Percentiles rank a stretch among this genome's conserved stretches.
Conservation (phyloP, 2,888 invertebrate genomes). For the Thalpophila matura region DNA sequence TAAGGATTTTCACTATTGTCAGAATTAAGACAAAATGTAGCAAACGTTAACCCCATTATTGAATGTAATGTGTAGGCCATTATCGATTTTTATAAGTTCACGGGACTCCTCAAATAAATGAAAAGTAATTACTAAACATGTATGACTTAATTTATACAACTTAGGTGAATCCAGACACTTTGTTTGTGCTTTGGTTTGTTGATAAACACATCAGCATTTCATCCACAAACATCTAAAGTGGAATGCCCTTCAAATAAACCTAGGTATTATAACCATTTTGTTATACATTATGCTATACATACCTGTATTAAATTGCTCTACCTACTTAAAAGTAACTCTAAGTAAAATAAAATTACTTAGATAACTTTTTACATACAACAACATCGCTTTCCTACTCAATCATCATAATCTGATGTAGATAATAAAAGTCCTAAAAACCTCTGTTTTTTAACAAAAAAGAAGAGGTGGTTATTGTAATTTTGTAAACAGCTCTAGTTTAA, state of each 20-base stretch:
- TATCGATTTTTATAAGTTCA: conserved; percentile 52
- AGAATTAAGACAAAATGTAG: not conserved
- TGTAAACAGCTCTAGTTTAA: not conserved
- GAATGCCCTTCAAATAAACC: conserved; percentile 8
- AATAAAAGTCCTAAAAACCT: not conserved
- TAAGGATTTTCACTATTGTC: not conserved
- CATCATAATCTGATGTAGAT: not conserved
- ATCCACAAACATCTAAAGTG: conserved; percentile 1
- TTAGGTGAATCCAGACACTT: conserved; percentile 1
- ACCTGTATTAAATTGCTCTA: too few species aligned
- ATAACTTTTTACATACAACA: too few species aligned
- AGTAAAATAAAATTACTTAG: too few species aligned
- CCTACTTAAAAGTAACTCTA: too few species aligned
- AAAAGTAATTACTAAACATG: not conserved
- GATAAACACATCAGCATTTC: conserved; percentile 36
- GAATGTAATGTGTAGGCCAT: conserved; percentile 22
- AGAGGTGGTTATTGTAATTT: too few species aligned
- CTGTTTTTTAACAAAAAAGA: not conserved
- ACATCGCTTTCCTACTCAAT: too few species aligned
- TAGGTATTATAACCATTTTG: not conserved
- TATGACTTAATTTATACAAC: conserved; percentile 4
- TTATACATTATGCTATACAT: not conserved
- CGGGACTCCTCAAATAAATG: not conserved
- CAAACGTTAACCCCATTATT: conserved; percentile 24
- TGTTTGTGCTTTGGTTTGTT: conserved; percentile 35